Evolutionary conservation across 2,113 vertebrate species (phyloP).

Genomic region (Pungitius pungitius): DNA sequence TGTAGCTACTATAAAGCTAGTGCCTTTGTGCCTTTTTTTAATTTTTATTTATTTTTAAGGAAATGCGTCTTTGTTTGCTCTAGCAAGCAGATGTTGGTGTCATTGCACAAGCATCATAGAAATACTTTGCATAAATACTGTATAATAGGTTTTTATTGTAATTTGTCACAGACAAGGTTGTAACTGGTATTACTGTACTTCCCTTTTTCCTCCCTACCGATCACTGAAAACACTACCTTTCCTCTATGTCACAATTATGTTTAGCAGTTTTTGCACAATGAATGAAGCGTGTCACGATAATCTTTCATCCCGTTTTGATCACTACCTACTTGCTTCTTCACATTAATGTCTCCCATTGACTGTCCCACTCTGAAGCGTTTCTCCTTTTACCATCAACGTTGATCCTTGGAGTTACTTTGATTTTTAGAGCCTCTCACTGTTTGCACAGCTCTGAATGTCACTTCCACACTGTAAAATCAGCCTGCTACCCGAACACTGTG

Average conservation of each 20-base stretch:
- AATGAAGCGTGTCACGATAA: conserved; percentile 46
- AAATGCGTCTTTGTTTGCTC: conserved; percentile 45
- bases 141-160: conserved; percentile 44
- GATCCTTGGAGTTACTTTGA: conserved; percentile 1
- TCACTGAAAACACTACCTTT: conserved; percentile 52
- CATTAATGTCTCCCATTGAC: conserved; percentile 2
- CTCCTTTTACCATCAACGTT: background rate
- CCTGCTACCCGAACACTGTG: conserved; percentile 18
- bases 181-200: conserved; percentile 11
- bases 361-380: background rate
- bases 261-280: conserved; percentile 68
- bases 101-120: conserved; percentile 50
- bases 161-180: conserved; percentile 40
- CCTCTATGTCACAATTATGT: conserved; percentile 28
- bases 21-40: conserved; percentile 64
- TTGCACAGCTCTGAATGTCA: conserved; percentile 49
- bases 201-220: conserved; percentile 13
- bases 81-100: conserved; percentile 30
- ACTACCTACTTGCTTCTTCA: conserved; percentile 49
- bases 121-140: conserved; percentile 37
- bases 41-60: background rate
- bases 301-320: conserved; percentile 31
- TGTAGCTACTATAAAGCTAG: conserved; percentile 65
- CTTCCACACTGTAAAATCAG: conserved; percentile 26
- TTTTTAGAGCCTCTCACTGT: conserved; percentile 39